These are phyloP conservation scores for Drosophila melanosoma DNA, from an alignment of 2,888 invertebrate genomes.

Conservation along the genomic window DNA sequence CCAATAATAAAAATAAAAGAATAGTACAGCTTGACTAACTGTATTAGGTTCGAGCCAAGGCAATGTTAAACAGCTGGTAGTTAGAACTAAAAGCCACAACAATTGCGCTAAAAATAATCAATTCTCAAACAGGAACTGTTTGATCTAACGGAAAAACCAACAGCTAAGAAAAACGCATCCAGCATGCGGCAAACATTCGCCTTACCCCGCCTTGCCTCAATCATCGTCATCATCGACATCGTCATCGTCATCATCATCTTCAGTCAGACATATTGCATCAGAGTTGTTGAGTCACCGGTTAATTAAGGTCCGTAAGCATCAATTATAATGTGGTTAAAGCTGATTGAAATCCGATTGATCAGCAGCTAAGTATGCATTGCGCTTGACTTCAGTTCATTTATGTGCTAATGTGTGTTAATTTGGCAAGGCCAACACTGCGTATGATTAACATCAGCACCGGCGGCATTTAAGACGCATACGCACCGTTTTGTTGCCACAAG, in stretches of 20 bases:
- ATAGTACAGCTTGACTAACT: constrained; percentile 2
- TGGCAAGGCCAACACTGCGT: constrained; percentile 56
- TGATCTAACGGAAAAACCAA: constrained; percentile 61
- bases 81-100: constrained; percentile 7
- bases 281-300: constrained; percentile 46
- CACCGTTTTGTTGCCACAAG: constrained; percentile 31
- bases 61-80: not conserved
- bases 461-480: constrained; percentile 54
- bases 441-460: constrained; percentile 53
- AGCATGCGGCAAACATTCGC: constrained; percentile 26
- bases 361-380: constrained; percentile 18
- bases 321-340: constrained; percentile 52
- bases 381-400: constrained; percentile 30
- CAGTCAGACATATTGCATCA: constrained; percentile 28
- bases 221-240: constrained; percentile 16
- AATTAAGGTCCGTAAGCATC: constrained; percentile 56
- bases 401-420: constrained; percentile 65
- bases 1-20: not conserved
- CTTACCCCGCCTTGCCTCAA: constrained; percentile 4
- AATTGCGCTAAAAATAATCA: constrained; percentile 52
- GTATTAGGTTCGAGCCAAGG: constrained; percentile 16
- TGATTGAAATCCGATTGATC: constrained; percentile 33
- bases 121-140: constrained; percentile 62
- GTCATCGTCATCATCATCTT: not conserved
- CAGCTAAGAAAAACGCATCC: constrained; percentile 10